Base-by-base conservation (phyloP, 2,888 invertebrate species). In the Anthoptus insignis region DNA sequence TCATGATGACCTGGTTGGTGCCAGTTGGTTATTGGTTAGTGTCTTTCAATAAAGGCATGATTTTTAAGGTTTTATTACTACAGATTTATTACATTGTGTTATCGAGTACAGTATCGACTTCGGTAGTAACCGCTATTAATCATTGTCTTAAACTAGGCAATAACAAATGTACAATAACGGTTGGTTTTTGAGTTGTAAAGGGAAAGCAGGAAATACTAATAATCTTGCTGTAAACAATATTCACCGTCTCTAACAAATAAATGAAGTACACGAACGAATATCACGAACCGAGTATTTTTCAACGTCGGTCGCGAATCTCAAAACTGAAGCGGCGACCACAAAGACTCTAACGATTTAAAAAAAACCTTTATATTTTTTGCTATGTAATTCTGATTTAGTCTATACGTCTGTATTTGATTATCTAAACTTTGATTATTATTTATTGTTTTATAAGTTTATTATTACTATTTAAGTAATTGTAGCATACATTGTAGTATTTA, bases 241-340 rank as follows among this genome's bases (percentile, higher is more conserved):
- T 86, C 81, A 77, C 80, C 78, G 82, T 81, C 80, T 77, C 80
- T 79, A 71, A 83, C 80, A 83, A 87, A 88, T 86, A 89, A 91
- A 91, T 86, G 86, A 86, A 84, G 82, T 80, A 86, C 90, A 89
- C 89, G 90, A 90, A 84, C 83, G 79, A 86, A 90, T 89, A 91
- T 89, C 91, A 91, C 91, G 91, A 89, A 84, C 79, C 81, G 78
- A 81, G 86, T 85, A 91, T 91, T 91, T 91, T 91, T 91, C 90
- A 90, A 89, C 85, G 89, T 91, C 88, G 79, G 76, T 74, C 79
- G 78, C 73, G 81, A 80, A n/a, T n/a, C n/a, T n/a, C n/a, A 86
- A 88, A 86, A 78, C 70, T 73, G 78, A 79, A 73, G 85, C 89
- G 90, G 89, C 84, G 77, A 81, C 71, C 81, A 86, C 88, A 91